Conservation (phyloP, 2,888 invertebrate species). For the Aplocera efformata region DNA sequence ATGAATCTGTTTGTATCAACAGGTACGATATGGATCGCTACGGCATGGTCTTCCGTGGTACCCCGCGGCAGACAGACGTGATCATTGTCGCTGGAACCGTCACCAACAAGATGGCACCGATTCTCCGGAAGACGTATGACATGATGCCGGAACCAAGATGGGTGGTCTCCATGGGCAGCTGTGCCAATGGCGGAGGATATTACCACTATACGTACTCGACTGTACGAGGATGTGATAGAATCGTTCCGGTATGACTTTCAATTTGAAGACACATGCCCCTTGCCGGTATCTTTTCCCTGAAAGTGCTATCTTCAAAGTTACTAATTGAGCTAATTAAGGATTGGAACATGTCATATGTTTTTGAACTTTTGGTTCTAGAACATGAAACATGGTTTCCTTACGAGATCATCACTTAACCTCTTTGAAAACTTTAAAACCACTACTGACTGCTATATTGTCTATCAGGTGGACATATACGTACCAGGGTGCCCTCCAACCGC, state of each 20-base stretch:
- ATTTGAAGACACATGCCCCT: too few species aligned
- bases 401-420: too few species aligned
- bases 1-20: conserved; percentile 8
- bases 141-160: conserved; percentile 98
- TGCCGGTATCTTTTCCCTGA: background rate
- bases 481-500: conserved; percentile 97
- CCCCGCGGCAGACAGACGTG: conserved; percentile 97
- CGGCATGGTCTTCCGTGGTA: conserved; percentile 98
- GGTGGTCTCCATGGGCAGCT: conserved; percentile 99
- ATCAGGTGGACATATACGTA: conserved; percentile 89
- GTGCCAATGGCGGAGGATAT: conserved; percentile 99
- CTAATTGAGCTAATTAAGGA: too few species aligned
- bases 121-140: conserved; percentile 96
- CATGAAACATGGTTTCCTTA: too few species aligned
- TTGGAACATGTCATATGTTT: too few species aligned
- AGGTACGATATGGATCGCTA: conserved; percentile 98
- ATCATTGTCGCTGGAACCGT: conserved; percentile 99
- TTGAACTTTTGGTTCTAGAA: background rate
- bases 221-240: conserved; percentile 80
- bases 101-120: conserved; percentile 99
- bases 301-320: background rate
- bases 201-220: conserved; percentile 99
- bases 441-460: too few species aligned
- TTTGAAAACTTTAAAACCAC: too few species aligned
- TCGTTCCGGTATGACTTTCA: conserved; percentile 54